Evolutionary conservation across 1,140 invertebrate genomes (phyloP).

Genomic region (Drosophila saltans): DNA sequence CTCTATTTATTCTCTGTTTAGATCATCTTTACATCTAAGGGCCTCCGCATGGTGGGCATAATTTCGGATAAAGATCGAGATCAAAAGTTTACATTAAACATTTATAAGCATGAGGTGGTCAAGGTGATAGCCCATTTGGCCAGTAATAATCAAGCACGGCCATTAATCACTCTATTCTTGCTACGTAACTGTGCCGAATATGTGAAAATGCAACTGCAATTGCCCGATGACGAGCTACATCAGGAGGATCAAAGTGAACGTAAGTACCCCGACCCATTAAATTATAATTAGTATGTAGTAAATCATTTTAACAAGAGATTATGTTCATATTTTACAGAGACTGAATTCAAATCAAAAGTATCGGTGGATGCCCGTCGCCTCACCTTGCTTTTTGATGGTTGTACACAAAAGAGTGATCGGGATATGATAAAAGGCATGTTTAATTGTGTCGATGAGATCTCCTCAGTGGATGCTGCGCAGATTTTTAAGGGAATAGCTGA

Average conservation of each 20-base stretch:
- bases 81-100: constrained; percentile 83
- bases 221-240: constrained; percentile 83
- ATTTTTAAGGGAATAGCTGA: constrained; percentile 88
- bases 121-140: constrained; percentile 90
- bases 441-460: constrained; percentile 88
- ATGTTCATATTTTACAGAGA: constrained; percentile 80
- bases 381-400: constrained; percentile 89
- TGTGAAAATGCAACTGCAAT: constrained; percentile 88
- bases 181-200: constrained; percentile 86
- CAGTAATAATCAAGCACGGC: constrained; percentile 87
- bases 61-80: constrained; percentile 84
- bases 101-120: constrained; percentile 87
- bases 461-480: constrained; percentile 90
- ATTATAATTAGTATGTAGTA: not conserved
- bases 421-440: constrained; percentile 87
- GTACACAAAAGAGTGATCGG: constrained; percentile 87
- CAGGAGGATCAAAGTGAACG: constrained; percentile 39
- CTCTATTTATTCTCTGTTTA: constrained; percentile 50
- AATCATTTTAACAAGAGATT: not conserved
- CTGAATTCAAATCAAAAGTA: constrained; percentile 84
- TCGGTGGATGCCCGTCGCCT: constrained; percentile 84
- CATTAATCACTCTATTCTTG: constrained; percentile 91
- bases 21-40: constrained; percentile 87
- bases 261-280: constrained; percentile 25
- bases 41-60: constrained; percentile 87